phyloP scores from a whole-genome alignment of 2,113 vertebrate genomes.

The Brachyhypopomus gauderio region DNA sequence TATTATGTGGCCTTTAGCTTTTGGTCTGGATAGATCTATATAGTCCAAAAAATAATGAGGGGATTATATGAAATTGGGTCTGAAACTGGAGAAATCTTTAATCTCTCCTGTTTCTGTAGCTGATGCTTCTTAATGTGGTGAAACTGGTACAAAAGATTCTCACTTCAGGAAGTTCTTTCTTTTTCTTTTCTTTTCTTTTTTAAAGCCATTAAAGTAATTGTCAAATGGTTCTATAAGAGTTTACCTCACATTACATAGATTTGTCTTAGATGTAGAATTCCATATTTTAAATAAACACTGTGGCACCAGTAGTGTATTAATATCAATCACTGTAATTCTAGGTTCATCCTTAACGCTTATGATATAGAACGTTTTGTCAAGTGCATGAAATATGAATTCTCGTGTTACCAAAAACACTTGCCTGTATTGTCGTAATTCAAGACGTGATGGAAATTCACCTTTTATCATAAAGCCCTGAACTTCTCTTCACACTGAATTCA shows the following conservation, averaged over 20 bases:
- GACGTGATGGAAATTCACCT: constrained; percentile 8
- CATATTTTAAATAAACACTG: background rate
- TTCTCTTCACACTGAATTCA: constrained; percentile 53
- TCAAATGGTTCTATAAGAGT: background rate
- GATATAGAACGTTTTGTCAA: background rate
- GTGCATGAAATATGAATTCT: constrained; percentile 30
- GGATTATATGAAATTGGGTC: background rate
- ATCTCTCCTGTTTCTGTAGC: background rate
- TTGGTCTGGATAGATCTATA: no score
- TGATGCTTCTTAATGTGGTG: background rate
- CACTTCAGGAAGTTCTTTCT: background rate
- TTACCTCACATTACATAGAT: background rate
- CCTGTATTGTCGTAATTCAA: background rate
- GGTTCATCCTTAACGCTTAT: background rate
- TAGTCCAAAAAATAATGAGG: background rate
- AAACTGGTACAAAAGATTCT: background rate
- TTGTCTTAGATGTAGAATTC: background rate
- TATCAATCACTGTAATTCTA: background rate
- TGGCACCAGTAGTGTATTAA: background rate
- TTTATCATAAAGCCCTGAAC: background rate
- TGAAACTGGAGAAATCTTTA: background rate
- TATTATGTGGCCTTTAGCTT: no score
- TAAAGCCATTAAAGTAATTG: background rate
- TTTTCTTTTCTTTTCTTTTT: background rate
- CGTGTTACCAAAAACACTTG: constrained; percentile 7